These are phyloP conservation scores for Distichodus sexfasciatus DNA, from an alignment of 2,797 vertebrate species.

Conservation along the genomic window DNA sequence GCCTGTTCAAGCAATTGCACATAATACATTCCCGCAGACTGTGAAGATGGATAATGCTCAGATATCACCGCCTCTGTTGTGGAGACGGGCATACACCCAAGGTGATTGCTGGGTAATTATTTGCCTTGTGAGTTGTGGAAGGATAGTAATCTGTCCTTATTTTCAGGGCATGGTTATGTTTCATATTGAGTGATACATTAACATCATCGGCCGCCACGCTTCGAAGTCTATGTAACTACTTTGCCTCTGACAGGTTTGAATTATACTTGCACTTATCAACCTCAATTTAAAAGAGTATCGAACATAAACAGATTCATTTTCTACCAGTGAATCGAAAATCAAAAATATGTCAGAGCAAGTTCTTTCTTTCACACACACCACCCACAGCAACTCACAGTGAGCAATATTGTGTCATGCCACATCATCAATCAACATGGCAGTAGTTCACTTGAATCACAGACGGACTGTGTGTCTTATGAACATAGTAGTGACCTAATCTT, in stretches of 20 bases:
- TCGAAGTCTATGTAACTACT: background rate
- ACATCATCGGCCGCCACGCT: background rate
- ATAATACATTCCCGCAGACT: background rate
- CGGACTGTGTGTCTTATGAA: no score
- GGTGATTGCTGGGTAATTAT: background rate
- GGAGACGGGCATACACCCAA: background rate
- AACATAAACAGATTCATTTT: background rate
- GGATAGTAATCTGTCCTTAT: background rate
- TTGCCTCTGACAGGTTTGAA: no score
- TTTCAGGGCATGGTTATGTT: background rate
- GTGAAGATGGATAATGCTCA: background rate
- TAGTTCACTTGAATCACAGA: no score
- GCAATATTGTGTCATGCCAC: no score
- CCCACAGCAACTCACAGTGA: no score
- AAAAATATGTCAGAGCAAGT: background rate
- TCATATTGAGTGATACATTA: background rate
- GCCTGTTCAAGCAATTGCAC: background rate
- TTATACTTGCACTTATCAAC: no score
- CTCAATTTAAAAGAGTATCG: no score
- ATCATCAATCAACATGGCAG: no score
- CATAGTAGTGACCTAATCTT: no score
- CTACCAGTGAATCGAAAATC: background rate
- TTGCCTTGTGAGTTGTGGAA: background rate
- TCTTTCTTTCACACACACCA: background rate
- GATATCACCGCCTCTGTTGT: background rate